Conservation (phyloP, 2,888 invertebrate genomes). For the Macrophya alboannulata region DNA sequence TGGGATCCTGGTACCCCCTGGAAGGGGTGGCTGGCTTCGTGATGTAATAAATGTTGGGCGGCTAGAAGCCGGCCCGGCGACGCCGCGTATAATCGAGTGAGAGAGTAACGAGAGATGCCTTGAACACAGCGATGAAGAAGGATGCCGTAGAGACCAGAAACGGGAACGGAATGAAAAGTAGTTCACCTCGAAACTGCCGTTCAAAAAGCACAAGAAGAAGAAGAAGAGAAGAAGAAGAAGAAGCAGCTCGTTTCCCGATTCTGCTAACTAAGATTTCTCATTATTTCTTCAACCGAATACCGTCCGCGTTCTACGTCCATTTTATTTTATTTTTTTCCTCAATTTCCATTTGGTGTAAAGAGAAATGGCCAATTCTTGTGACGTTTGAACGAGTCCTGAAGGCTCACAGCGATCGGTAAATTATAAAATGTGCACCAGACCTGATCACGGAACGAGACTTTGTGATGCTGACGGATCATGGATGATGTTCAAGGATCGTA, state of each 20-base stretch:
- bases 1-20: neutral
- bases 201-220: conserved; percentile 11
- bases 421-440: neutral
- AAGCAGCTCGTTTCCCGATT: neutral
- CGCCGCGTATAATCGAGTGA: conserved; percentile 50
- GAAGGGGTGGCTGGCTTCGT: conserved; percentile 48
- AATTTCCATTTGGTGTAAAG: neutral
- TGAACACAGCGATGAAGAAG: neutral
- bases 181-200: conserved; percentile 29
- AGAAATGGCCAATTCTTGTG: neutral
- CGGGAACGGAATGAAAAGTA: conserved; percentile 49
- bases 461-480: no score
- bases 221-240: neutral
- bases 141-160: conserved; percentile 20
- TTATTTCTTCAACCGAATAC: conserved; percentile 4
- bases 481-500: no score
- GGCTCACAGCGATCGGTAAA: neutral
- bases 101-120: conserved; percentile 40
- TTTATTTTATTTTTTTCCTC: no score
- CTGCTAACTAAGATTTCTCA: conserved; percentile 41
- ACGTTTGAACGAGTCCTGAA: neutral
- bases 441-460: no score
- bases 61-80: conserved; percentile 40
- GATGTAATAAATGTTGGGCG: conserved; percentile 50
- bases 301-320: neutral